Base-by-base conservation (phyloP, 2,888 invertebrate genomes). In the Chloroclystis v-ata region DNA sequence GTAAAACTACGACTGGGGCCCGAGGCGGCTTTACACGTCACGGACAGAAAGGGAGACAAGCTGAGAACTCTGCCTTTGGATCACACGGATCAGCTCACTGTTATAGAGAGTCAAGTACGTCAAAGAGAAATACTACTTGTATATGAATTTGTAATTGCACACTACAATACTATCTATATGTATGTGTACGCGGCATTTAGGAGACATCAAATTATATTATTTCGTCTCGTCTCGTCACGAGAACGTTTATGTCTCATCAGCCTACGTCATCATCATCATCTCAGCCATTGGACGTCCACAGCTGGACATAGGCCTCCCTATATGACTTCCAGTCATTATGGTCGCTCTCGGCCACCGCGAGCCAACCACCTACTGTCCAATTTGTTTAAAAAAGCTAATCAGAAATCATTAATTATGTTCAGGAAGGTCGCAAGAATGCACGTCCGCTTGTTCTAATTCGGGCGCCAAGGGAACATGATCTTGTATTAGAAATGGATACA, bases 1-100 rank as follows among this genome's bases (percentile, higher is more conserved):
- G 97, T 97, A 0, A 97, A 96, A 63, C 91, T 97, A 0, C 94
- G 96, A 57, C 94, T 97, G 61, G 97, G 97, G 0, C 96, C 97
- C 0, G 97, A 97, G 71, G 91, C 94, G 0, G 93, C 94, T 0
- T 89, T 97, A 10, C 94, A 95, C 62, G 94, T 96, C 1, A 94
- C 97, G 0, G 96, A 97, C 63, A 89, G 97, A 6, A 97, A 97
- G 71, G 97, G 97, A 0, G 97, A 97, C 69, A 95, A 96, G 62
- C 79, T 98, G 24, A 89, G 98, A 10, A 94, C 94, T 0, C 91
- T 97, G 37, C 93, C 92, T 40, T 90, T 98, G 43, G 91, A 92
- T 59, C 91, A 91, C 49, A 89, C 93, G 0, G 95, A 95, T 39
- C 91, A 92, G 8, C 89, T 97, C 1, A 92, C 94, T n/a, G 93